A percentile compares a stretch with the other conserved stretches of the same genome.
phyloP scores from a whole-genome alignment of 2,113 vertebrate genomes.

The Anser brachyrhynchus region DNA sequence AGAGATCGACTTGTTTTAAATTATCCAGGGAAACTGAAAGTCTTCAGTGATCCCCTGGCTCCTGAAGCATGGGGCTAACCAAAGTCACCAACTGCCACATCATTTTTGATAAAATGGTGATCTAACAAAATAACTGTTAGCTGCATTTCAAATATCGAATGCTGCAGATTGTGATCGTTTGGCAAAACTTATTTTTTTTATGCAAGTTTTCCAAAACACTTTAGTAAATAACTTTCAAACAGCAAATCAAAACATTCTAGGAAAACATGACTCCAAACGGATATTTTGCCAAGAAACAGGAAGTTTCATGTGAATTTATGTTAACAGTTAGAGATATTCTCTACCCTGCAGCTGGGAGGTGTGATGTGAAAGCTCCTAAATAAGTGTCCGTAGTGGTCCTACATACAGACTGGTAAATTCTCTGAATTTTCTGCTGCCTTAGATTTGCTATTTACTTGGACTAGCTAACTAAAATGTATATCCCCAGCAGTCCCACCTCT shows the following conservation, averaged over 20 bases:
- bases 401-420: neutral
- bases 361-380: neutral
- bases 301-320: neutral
- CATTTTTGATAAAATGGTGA: neutral
- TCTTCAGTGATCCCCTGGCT: neutral
- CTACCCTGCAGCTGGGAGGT: neutral
- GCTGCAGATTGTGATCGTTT: neutral
- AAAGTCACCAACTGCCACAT: neutral
- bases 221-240: neutral
- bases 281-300: neutral
- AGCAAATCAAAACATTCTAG: constrained; percentile 5
- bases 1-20: neutral
- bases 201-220: neutral
- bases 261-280: neutral
- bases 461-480: neutral
- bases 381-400: neutral
- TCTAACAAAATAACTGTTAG: neutral
- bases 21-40: neutral
- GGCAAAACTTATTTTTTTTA: neutral
- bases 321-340: neutral
- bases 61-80: neutral
- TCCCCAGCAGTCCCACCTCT: neutral
- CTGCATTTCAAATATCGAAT: neutral
- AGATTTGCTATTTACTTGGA: neutral
- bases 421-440: neutral